Evolutionary conservation across 2,797 vertebrate genomes (phyloP).

Genomic region (Pangasius macronema): DNA sequence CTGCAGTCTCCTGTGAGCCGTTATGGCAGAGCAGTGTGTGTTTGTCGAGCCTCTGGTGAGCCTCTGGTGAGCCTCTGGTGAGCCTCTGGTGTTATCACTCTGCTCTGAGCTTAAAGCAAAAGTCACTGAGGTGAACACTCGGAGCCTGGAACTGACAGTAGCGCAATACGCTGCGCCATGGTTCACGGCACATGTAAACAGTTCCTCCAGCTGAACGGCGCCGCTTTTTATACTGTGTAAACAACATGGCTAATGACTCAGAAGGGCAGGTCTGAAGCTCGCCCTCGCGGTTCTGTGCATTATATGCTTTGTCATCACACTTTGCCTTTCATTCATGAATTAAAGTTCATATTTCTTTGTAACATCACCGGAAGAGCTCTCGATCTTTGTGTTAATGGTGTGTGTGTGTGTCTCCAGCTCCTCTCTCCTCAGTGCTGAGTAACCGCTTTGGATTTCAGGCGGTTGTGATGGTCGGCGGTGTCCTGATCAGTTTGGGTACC

Average conservation of each 20-base stretch:
- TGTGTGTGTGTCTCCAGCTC: conserved; percentile 72
- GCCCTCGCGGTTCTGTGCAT: neutral
- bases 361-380: neutral
- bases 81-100: neutral
- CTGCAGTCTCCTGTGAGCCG: neutral
- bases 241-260: conserved; percentile 14
- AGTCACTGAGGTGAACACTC: neutral
- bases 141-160: neutral
- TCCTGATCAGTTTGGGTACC: conserved; percentile 85
- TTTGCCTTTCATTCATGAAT: neutral
- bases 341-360: neutral
- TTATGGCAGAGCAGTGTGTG: neutral
- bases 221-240: neutral
- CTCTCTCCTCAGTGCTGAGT: conserved; percentile 84
- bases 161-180: neutral
- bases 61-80: neutral
- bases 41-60: neutral
- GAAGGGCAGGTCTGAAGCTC: neutral
- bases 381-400: neutral
- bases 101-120: neutral
- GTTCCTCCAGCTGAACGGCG: conserved; percentile 25
- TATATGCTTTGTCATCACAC: neutral
- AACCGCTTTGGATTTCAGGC: conserved; percentile 82
- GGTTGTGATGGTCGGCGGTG: conserved; percentile 87
- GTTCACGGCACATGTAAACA: neutral